A percentile compares a stretch with the other conserved stretches of the same genome.
These are phyloP conservation scores for Acropternis orthonyx DNA, from an alignment of 2,797 vertebrate species.

Conservation along the genomic window DNA sequence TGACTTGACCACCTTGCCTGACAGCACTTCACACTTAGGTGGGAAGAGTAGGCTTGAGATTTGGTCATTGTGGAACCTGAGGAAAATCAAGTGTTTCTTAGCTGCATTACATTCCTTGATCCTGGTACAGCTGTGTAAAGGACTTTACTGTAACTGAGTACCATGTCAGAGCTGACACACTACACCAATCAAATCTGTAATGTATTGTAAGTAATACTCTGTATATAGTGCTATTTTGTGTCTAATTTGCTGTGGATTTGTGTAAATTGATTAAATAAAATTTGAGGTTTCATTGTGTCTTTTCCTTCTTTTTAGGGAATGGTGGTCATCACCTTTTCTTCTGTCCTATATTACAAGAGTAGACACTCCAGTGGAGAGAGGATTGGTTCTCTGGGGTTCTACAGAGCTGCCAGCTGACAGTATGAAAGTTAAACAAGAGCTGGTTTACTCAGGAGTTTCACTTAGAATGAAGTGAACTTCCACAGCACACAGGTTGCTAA, in stretches of 20 bases:
- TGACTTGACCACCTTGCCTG: background rate
- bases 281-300: conserved; percentile 41
- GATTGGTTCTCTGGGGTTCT: background rate
- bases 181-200: conserved; percentile 59
- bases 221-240: conserved; percentile 72
- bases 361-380: background rate
- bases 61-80: background rate
- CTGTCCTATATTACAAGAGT: background rate
- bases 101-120: conserved; percentile 4
- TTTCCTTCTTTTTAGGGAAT: background rate
- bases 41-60: background rate
- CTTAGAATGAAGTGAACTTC: background rate
- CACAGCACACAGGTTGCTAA: background rate
- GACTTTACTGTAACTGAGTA: conserved; percentile 2
- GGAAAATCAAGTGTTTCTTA: background rate
- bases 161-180: conserved; percentile 36
- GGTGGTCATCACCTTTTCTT: background rate
- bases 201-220: conserved; percentile 73
- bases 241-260: conserved; percentile 67
- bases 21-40: background rate
- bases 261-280: conserved; percentile 75
- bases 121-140: background rate
- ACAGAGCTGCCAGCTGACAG: background rate
- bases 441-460: background rate
- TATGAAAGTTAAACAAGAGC: background rate